These are phyloP conservation scores for Cyclophora punctaria DNA, from an alignment of 2,888 invertebrate species.

Conservation along the genomic window DNA sequence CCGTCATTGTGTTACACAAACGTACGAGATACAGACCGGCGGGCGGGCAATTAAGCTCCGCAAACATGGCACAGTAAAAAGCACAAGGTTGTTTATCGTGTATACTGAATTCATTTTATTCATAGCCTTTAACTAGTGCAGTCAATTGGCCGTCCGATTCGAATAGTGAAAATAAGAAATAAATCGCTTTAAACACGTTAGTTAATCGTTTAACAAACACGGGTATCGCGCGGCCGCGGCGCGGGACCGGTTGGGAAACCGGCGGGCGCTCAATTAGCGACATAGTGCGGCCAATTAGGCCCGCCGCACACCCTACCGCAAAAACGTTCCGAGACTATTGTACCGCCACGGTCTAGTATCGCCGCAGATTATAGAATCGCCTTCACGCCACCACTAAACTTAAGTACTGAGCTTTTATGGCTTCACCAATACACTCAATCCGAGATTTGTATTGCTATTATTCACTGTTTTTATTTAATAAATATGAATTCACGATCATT, in stretches of 20 bases:
- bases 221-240: constrained; percentile 18
- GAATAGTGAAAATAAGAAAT: constrained; percentile 5
- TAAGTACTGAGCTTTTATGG: too few species aligned
- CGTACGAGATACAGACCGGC: background rate
- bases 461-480: too few species aligned
- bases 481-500: too few species aligned
- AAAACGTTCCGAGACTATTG: constrained; percentile 26
- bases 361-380: background rate
- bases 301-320: constrained; percentile 42
- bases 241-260: constrained; percentile 32
- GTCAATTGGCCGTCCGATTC: background rate
- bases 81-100: too few species aligned
- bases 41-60: too few species aligned
- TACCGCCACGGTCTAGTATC: background rate
- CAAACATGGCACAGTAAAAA: too few species aligned
- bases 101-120: too few species aligned
- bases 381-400: too few species aligned
- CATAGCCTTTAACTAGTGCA: too few species aligned
- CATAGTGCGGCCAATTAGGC: constrained; percentile 51
- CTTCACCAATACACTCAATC: too few species aligned
- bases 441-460: too few species aligned
- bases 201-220: constrained; percentile 54
- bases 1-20: background rate
- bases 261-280: constrained; percentile 61
- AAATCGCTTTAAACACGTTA: constrained; percentile 40